Base-by-base conservation (phyloP, 2,113 vertebrate genomes). In the Abramis brama region DNA sequence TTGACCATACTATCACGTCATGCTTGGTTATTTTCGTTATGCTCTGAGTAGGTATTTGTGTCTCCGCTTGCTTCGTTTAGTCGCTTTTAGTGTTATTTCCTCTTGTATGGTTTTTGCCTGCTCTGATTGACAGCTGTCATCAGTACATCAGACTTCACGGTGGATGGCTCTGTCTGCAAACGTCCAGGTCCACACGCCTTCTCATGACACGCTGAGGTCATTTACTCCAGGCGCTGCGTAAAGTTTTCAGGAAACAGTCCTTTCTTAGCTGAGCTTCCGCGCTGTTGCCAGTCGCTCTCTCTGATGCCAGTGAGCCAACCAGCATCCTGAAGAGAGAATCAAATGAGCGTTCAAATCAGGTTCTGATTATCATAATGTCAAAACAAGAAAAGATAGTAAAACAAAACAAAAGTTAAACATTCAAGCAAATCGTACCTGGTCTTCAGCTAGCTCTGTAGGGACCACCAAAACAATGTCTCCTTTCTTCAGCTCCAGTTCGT, bases 161-260 rank as follows among this genome's bases (percentile, higher is more conserved):
- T 89, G 85, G 85, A 91, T 90, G 92, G 92, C 88, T 90, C 94
- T 92, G 89, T 89, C 74, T 79, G 78, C 89, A 93, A 86, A 88
- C 90, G 85, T 94, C 91, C 79, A 90, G 90, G 88, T 79, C 89
- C 47, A 79, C 60, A 82, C 90, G 86, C 87, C 89, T 92, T 59
- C 11, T 82, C 21, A 9, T 23, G 19, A 47, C 73, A 68, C 19
- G 0, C 25, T 74, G 78, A 87, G 55, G 39, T 47, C 36, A 83
- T 52, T 94, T 96, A 99, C 47, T 97, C 95, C 92, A 98, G 86
- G 83, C 82, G 96, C 64, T 94, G 94, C 2, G 94, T 97, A 84
- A 99, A 99, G 92, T 99, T 99, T 89, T 99, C 97, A 84, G 98
- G 98, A 91, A 99, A 99, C 84, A 99, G 96, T 95, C 97, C 98